phyloP scores from a whole-genome alignment of 2,888 invertebrate genomes.

The Halictus ligatus region DNA sequence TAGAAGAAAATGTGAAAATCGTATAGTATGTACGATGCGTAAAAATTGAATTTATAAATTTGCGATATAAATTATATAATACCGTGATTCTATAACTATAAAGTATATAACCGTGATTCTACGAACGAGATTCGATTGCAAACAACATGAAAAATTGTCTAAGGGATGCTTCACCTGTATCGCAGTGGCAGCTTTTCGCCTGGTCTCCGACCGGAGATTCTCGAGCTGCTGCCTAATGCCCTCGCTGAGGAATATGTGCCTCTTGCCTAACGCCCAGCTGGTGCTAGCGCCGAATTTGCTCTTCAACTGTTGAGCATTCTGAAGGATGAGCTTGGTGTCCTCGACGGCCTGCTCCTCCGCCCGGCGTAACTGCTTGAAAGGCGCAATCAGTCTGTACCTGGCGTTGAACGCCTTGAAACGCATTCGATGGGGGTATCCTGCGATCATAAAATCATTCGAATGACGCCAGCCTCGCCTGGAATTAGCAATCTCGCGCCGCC shows the following conservation, averaged over 20 bases:
- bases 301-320: conserved; percentile 88
- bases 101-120: no score
- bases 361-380: conserved; percentile 89
- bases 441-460: conserved; percentile 17
- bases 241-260: conserved; percentile 97
- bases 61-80: no score
- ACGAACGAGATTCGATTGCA: background rate
- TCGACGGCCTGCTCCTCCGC: conserved; percentile 90
- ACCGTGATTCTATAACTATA: no score
- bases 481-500: background rate
- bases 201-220: conserved; percentile 90
- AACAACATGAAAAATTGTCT: background rate
- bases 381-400: conserved; percentile 93
- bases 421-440: conserved; percentile 96
- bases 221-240: conserved; percentile 96
- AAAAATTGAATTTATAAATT: background rate
- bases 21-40: no score
- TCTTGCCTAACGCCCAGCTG: conserved; percentile 96
- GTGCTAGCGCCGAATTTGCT: conserved; percentile 84
- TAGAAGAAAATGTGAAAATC: background rate
- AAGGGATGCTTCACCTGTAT: conserved; percentile 86
- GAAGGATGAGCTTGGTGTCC: conserved; percentile 91
- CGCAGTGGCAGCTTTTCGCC: conserved; percentile 92
- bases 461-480: background rate
- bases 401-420: conserved; percentile 96